Percentiles rank a stretch among this genome's conserved stretches.
Conservation (phyloP, 2,888 invertebrate genomes). For the Euzophera pinguis region DNA sequence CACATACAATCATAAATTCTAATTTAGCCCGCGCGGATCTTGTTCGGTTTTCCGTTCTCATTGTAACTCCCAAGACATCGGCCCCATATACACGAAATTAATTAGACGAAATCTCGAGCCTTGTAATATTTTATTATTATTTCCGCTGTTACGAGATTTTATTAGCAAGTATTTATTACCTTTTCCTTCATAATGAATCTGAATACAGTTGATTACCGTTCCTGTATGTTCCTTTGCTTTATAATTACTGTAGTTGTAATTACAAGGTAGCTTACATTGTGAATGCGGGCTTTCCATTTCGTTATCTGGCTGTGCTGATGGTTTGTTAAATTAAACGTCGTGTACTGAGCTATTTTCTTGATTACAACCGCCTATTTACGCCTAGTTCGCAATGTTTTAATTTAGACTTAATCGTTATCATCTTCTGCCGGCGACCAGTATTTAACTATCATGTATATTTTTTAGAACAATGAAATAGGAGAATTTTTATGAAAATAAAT, state of each 20-base stretch:
- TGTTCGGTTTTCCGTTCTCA: slow-evolving; percentile 71
- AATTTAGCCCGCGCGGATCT: slow-evolving; percentile 72
- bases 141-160: slow-evolving; percentile 70
- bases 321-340: slow-evolving; percentile 75
- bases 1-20: slow-evolving; percentile 79
- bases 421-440: not conserved
- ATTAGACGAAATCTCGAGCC: slow-evolving; percentile 76
- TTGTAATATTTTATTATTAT: slow-evolving; percentile 79
- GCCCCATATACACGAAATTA: slow-evolving; percentile 77
- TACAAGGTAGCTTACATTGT: slow-evolving; percentile 65
- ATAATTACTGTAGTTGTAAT: slow-evolving; percentile 75
- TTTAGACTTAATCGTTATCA: slow-evolving; percentile 30
- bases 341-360: slow-evolving; percentile 52
- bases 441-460: not conserved
- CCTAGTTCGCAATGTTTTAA: slow-evolving; percentile 46
- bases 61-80: slow-evolving; percentile 76
- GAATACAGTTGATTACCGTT: slow-evolving; percentile 72
- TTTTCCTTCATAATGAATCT: slow-evolving; percentile 64
- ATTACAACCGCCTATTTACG: slow-evolving; percentile 54
- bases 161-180: slow-evolving; percentile 75
- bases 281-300: slow-evolving; percentile 56
- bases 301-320: slow-evolving; percentile 61
- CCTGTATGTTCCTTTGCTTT: slow-evolving; percentile 54
- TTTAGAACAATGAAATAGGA: not conserved
- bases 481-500: not conserved